phyloP scores from a whole-genome alignment of 92 coral and sea anemone genomes.

The Blastomussa wellsi region DNA sequence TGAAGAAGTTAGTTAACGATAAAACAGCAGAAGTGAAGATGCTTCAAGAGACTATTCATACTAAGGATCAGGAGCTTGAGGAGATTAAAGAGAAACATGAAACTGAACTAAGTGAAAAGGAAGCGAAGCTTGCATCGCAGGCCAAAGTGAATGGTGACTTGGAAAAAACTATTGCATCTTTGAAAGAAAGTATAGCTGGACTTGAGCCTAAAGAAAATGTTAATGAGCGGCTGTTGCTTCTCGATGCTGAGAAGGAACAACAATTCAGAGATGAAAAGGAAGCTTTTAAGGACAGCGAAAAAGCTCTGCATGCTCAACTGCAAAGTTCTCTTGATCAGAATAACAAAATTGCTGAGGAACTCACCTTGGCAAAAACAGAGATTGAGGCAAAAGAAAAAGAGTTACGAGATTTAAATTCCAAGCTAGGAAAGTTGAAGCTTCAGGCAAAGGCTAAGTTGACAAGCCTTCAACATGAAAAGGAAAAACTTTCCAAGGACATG shows the following conservation, averaged over 20 bases:
- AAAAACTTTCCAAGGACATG: conserved; percentile 58
- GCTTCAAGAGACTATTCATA: conserved; percentile 26
- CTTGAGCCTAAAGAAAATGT: conserved; percentile 48
- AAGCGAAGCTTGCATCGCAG: conserved; percentile 34
- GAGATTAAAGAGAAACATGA: conserved; percentile 71
- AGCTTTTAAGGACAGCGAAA: conserved; percentile 42
- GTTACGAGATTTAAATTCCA: conserved; percentile 61
- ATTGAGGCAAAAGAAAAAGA: conserved; percentile 64
- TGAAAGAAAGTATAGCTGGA: conserved; percentile 43
- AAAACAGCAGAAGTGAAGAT: conserved; percentile 10
- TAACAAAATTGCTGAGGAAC: conserved; percentile 47
- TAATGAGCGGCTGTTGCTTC: conserved; percentile 61
- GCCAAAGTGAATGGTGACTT: conserved; percentile 14
- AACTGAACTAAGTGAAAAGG: conserved; percentile 62
- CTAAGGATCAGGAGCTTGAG: conserved; percentile 43
- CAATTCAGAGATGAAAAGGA: conserved; percentile 74
- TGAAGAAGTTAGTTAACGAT: conserved; percentile 24
- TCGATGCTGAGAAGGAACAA: conserved; percentile 72
- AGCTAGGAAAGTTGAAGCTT: conserved; percentile 66
- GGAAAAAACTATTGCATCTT: conserved; percentile 44
- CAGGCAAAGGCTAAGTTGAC: conserved; percentile 74
- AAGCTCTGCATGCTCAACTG: conserved; percentile 45
- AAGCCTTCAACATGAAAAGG: conserved; percentile 60
- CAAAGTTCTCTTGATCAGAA: conserved; percentile 39
- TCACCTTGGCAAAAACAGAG: conserved; percentile 44